Evolutionary conservation across 2,113 vertebrate species (phyloP).

Genomic region (Odontophorus gujanensis): DNA sequence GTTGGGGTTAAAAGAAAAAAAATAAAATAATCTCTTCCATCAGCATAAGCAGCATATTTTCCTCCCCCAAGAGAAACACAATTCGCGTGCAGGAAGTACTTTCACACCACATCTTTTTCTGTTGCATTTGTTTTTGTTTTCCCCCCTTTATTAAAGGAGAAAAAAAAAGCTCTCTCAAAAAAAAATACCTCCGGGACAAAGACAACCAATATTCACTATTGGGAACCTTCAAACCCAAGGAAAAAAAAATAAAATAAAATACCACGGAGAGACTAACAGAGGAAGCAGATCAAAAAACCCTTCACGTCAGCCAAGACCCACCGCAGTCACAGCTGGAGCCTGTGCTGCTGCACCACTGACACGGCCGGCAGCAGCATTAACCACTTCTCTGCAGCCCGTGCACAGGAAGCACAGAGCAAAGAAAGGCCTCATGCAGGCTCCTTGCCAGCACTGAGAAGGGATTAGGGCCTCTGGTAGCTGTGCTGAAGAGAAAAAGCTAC

Average conservation of each 20-base stretch:
- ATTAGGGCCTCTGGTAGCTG: constrained; percentile 37
- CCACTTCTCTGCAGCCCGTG: neutral
- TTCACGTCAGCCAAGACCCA: constrained; percentile 58
- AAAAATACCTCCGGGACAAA: neutral
- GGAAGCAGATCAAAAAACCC: constrained; percentile 54
- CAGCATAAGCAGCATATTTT: neutral
- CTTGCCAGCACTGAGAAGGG: neutral
- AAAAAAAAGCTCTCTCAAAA: neutral
- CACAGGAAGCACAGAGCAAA: neutral
- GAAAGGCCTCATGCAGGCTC: constrained; percentile 17
- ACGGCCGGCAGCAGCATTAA: constrained; percentile 41
- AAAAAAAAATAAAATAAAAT: neutral
- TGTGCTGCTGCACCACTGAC: constrained; percentile 60
- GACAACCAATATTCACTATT: constrained; percentile 28
- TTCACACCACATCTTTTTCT: neutral
- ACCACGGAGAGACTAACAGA: constrained; percentile 24
- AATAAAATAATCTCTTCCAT: neutral
- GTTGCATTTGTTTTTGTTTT: neutral
- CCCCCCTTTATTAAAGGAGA: neutral
- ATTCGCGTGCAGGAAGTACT: constrained; percentile 8
- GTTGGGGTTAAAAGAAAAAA: neutral
- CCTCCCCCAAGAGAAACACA: neutral
- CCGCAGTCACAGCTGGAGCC: constrained; percentile 69
- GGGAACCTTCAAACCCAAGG: constrained; percentile 14
- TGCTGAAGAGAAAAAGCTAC: neutral